Conservation (phyloP, 1,140 invertebrate species). For the Nylanderia fulva region DNA sequence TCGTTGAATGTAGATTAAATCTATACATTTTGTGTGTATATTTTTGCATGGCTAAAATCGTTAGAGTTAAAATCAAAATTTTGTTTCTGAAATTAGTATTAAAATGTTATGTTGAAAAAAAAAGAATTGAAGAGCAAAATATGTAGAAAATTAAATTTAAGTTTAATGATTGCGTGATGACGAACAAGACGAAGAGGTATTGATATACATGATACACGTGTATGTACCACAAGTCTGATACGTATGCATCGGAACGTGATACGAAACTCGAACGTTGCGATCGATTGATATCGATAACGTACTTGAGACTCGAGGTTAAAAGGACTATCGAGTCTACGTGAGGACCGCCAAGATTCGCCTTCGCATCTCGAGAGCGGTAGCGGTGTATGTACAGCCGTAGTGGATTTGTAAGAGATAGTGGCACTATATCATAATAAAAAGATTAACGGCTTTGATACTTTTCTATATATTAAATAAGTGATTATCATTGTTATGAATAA, state of each 20-base stretch:
- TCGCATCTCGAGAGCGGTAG: constrained; percentile 33
- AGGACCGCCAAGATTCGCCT: constrained; percentile 39
- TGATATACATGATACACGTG: not conserved
- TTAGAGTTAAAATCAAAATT: not conserved
- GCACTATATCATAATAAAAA: not conserved
- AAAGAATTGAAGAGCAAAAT: not conserved
- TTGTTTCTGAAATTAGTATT: not conserved
- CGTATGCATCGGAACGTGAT: constrained; percentile 45
- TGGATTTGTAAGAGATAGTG: constrained; percentile 12
- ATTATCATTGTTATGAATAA: not conserved
- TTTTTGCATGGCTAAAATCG: not conserved
- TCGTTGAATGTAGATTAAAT: not conserved
- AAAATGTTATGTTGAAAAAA: not conserved
- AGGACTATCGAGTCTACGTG: constrained; percentile 46
- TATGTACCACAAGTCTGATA: constrained; percentile 18
- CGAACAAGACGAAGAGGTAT: not conserved
- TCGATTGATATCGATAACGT: constrained; percentile 63
- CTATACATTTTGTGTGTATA: not conserved
- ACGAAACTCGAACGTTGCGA: constrained; percentile 37
- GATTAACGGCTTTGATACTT: not conserved
- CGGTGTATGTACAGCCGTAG: constrained; percentile 23
- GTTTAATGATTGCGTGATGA: not conserved
- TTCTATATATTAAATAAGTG: not conserved
- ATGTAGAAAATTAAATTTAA: not conserved
- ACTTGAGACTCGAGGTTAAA: constrained; percentile 55